Conservation (phyloP, 2,888 invertebrate genomes). For the Xanthia togata region DNA sequence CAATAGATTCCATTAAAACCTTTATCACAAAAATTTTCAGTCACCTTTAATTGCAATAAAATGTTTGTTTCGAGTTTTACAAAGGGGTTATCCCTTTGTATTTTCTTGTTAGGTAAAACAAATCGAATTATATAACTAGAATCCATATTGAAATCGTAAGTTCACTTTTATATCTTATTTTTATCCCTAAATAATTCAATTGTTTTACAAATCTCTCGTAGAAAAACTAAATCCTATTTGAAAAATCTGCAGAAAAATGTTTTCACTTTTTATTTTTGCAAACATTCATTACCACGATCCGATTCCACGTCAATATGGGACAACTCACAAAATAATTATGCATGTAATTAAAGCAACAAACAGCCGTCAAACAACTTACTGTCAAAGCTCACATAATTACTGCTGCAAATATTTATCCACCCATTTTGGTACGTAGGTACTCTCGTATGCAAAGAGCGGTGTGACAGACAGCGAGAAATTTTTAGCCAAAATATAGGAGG, state of each 20-base stretch:
- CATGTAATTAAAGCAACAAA: conserved; percentile 54
- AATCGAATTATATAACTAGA: conserved; percentile 3
- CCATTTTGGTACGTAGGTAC: conserved; percentile 72
- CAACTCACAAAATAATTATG: conserved; percentile 46
- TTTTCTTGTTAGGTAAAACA: conserved; percentile 6
- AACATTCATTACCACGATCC: no score
- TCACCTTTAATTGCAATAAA: conserved; percentile 22
- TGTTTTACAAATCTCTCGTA: background rate
- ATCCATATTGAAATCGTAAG: background rate
- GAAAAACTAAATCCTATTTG: conserved; percentile 3
- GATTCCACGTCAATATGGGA: background rate
- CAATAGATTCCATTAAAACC: conserved; percentile 43
- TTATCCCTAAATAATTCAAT: background rate
- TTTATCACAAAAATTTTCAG: conserved; percentile 26
- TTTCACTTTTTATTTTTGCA: background rate
- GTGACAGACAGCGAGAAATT: conserved; percentile 62
- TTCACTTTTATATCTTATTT: background rate
- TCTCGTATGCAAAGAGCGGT: conserved; percentile 71
- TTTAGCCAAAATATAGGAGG: conserved; percentile 64
- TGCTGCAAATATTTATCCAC: conserved; percentile 77
- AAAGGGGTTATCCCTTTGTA: conserved; percentile 7
- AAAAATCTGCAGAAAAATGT: background rate
- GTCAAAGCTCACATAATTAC: conserved; percentile 77
- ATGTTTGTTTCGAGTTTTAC: conserved; percentile 1
- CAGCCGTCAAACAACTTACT: conserved; percentile 64